These are phyloP conservation scores for Brenthis daphne DNA, from an alignment of 2,888 invertebrate species.

Conservation along the genomic window DNA sequence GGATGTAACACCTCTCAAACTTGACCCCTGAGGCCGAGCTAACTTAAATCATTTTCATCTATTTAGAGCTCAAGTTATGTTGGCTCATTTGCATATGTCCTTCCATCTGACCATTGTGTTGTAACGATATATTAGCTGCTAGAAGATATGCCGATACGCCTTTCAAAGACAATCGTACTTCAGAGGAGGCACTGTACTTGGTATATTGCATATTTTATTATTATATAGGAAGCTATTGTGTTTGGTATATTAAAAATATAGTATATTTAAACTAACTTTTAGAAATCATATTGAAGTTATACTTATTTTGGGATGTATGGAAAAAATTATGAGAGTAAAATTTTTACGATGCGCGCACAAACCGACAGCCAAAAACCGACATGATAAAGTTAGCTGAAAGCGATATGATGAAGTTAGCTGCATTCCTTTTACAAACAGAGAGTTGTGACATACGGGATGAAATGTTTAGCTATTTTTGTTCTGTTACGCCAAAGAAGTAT, in stretches of 20 bases:
- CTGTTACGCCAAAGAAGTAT: too few relatives aligned
- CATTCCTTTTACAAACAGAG: too few relatives aligned
- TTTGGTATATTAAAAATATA: neutral
- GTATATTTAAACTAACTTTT: neutral
- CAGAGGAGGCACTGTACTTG: neutral
- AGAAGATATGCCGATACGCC: constrained; percentile 53
- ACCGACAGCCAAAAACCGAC: too few relatives aligned
- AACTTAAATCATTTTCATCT: constrained; percentile 40
- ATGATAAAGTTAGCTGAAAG: too few relatives aligned
- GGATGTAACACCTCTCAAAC: constrained; percentile 52
- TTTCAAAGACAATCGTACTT: constrained; percentile 44
- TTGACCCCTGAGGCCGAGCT: constrained; percentile 37
- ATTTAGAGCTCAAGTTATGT: constrained; percentile 47
- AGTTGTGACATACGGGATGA: too few relatives aligned
- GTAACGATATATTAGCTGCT: constrained; percentile 57
- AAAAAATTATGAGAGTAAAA: too few relatives aligned
- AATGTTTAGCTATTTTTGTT: too few relatives aligned
- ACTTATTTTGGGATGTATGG: too few relatives aligned
- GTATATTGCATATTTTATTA: constrained; percentile 9
- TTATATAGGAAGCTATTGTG: neutral
- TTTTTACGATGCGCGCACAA: too few relatives aligned
- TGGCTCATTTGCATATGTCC: constrained; percentile 66
- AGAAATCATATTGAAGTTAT: neutral
- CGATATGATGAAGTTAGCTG: too few relatives aligned
- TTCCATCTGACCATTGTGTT: constrained; percentile 66